phyloP scores from a whole-genome alignment of 2,113 vertebrate species.

The Lamprologus lemairii region DNA sequence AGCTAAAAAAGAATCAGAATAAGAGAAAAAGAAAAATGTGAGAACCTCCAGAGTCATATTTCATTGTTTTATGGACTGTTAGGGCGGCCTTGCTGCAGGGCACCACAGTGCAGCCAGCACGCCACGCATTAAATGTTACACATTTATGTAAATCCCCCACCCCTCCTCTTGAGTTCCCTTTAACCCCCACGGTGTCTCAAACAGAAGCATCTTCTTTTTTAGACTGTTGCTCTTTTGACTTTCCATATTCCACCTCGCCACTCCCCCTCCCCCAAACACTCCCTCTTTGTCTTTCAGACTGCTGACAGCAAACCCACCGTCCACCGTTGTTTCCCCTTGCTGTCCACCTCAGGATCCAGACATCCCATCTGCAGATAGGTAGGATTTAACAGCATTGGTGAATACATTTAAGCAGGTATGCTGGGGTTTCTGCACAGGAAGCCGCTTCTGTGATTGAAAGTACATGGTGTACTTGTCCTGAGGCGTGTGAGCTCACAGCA shows the following conservation, averaged over 20 bases:
- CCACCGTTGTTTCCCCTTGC: neutral
- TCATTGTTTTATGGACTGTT: neutral
- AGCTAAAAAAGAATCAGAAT: neutral
- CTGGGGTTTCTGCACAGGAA: neutral
- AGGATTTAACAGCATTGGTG: neutral
- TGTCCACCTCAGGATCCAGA: neutral
- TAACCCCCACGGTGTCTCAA: neutral
- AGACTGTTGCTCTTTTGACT: neutral
- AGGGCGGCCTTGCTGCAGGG: neutral
- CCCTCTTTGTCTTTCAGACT: neutral
- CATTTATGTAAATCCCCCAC: neutral
- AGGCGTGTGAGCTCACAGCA: neutral
- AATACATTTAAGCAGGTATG: neutral
- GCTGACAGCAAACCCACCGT: neutral
- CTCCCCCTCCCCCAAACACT: neutral
- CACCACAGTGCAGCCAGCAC: neutral
- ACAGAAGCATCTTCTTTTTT: neutral
- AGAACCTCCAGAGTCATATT: neutral
- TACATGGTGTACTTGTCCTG: slow-evolving; percentile 23
- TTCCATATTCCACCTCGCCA: neutral
- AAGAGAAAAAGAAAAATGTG: neutral
- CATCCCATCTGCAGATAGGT: slow-evolving; percentile 35
- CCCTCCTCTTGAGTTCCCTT: neutral
- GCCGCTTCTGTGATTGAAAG: neutral
- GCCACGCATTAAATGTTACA: neutral